These are phyloP conservation scores for Phymatocera aterrima DNA, from an alignment of 2,888 invertebrate species.

Conservation along the genomic window DNA sequence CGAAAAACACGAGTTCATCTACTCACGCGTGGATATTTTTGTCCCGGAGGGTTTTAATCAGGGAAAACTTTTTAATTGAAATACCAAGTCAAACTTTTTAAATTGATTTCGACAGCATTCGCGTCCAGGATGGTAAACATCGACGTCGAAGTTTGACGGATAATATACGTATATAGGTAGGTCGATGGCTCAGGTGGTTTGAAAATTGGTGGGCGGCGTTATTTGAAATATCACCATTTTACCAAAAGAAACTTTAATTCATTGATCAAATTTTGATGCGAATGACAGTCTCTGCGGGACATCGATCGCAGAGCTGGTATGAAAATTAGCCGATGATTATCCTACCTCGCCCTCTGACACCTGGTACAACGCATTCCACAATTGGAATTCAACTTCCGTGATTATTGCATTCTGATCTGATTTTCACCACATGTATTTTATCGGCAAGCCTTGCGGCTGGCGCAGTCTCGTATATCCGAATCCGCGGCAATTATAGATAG, in stretches of 20 bases:
- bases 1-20: not conserved
- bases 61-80: constrained; percentile 7
- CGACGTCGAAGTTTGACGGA: constrained; percentile 1
- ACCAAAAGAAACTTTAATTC: not conserved
- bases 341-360: not conserved
- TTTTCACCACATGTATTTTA: not conserved
- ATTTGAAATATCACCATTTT: constrained; percentile 7
- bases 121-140: constrained; percentile 1
- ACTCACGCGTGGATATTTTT: constrained; percentile 1
- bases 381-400: too few species aligned
- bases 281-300: not conserved
- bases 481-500: too few species aligned
- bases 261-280: constrained; percentile 4
- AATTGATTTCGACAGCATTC: constrained; percentile 8
- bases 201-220: not conserved
- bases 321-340: not conserved
- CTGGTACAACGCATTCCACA: too few species aligned
- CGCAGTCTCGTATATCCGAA: too few species aligned
- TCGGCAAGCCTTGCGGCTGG: too few species aligned
- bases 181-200: constrained; percentile 21
- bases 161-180: constrained; percentile 11
- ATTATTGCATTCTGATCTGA: not conserved
- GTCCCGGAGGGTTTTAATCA: not conserved
- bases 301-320: not conserved
- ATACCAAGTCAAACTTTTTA: not conserved